phyloP scores from a whole-genome alignment of 2,113 vertebrate genomes.

The Carassius auratus region DNA sequence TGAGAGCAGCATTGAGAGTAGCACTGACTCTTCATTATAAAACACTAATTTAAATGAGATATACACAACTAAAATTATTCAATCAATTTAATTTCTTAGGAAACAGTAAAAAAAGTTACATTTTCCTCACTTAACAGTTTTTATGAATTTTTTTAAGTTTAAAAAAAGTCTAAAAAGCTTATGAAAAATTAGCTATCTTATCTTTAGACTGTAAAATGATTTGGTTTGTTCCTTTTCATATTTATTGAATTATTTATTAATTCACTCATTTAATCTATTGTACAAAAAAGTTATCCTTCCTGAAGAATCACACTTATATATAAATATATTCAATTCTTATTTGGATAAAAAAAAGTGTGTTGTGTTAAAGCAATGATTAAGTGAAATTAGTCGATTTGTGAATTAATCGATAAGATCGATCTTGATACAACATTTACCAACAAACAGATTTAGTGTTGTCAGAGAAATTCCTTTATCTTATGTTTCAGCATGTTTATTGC shows the following conservation, averaged over 20 bases:
- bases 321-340: neutral
- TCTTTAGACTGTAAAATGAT: too few species aligned
- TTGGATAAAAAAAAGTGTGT: neutral
- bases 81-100: too few species aligned
- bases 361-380: neutral
- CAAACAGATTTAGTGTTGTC: neutral
- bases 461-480: neutral
- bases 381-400: too few species aligned
- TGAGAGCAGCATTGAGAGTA: too few species aligned
- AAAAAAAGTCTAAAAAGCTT: too few species aligned
- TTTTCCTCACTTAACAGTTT: neutral
- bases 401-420: neutral
- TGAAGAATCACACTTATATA: neutral
- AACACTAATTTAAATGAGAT: neutral
- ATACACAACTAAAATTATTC: neutral
- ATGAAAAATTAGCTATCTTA: too few species aligned
- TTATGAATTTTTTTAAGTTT: neutral
- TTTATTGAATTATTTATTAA: too few species aligned
- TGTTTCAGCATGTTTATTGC: conserved; percentile 17
- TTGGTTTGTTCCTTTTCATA: too few species aligned
- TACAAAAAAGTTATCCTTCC: neutral
- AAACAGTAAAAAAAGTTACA: neutral
- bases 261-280: too few species aligned
- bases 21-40: too few species aligned
- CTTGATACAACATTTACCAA: neutral